Evolutionary conservation across 2,797 vertebrate genomes (phyloP), one percentile per base, ranked within the genome.

Genomic region (Silurus lanzhouensis): DNA sequence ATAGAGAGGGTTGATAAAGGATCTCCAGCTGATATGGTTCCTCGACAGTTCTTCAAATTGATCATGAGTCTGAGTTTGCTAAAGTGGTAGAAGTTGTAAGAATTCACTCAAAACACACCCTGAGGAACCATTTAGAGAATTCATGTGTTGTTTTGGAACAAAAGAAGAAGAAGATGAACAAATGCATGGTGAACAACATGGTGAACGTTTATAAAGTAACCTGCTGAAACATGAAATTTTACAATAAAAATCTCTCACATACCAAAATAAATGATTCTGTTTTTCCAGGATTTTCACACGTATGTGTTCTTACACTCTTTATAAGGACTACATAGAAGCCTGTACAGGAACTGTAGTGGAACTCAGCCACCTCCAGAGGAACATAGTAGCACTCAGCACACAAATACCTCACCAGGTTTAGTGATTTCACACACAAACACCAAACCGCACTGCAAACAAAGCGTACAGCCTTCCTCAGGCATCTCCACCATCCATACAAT

Each of bases 341-440:
- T 7, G 38, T 66, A 12, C 48, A 19, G 17, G n/a, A 5, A 66
- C 61, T 44, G 27, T 27, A 61, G 52, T 3, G 8, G 31, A 84
- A n/a, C 31, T 22, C 5, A 79, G 64, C 64, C 31, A 7, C 63
- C 17, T 57, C 8, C 52, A 4, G 20, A 27, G 83, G 19, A 81
- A 71, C n/a, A 31, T 64, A 48, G 74, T 58, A 67, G 31, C 86
- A 75, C 60, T 46, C 46, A 22, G 70, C 76, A 48, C 52, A 75
- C 86, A 84, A 74, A 87, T 81, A 77, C 76, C 70, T 63, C 81
- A 71, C 75, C 66, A n/a, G 22, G 76, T 80, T 80, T 46, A 64
- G n/a, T 61, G 61, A 64, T 46, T 31, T 76, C 79, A 78, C 66
- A 80, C 25, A 70, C 83, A 70, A 71, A 79, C 75, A 61, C 22